Evolutionary conservation across 1,140 invertebrate species (phyloP), one percentile per base, ranked within the genome.

Genomic region (Littorina saxatilis): DNA sequence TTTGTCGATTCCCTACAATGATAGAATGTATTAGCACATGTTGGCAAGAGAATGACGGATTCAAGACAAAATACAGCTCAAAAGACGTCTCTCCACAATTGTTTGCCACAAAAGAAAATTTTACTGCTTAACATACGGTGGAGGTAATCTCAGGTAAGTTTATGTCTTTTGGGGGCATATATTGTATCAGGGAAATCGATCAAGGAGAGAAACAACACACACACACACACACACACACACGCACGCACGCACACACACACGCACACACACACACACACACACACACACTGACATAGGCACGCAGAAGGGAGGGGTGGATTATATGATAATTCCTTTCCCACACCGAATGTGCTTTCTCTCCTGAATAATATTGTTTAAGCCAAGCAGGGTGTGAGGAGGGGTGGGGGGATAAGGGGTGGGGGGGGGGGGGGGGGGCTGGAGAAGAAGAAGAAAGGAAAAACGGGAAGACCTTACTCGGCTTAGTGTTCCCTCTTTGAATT

Each of bases 181-280:
- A n/a, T n/a, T n/a, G n/a, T n/a, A n/a, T n/a, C n/a, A n/a, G n/a
- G n/a, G n/a, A n/a, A n/a, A n/a, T n/a, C 55, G 23, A 3, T 13
- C 55, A 58, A 3, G 4, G 17, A 58, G 7, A 58, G 17, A 58
- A 15, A 58, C 55, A 58, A 58, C 55, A 58, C 55, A 58, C 55
- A 58, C 55, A 58, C 55, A 58, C 55, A 58, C 55, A 58, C 55
- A 58, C 55, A 58, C 9, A 58, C 55, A 58, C 55, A 58, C 20
- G 27, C 20, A 9, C 23, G 27, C 23, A 13, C 55, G 23, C 9
- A 4, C 55, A n/a, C 23, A 23, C 55, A 23, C 55, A 23, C 9
- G 23, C 55, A 58, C 17, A 23, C 55, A 58, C 4, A 23, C 55
- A 50, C 47, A 50, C 47, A 58, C 55, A 23, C 55, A 58, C 55